Percentiles rank a stretch among this genome's conserved stretches.
Conservation (phyloP, 2,113 vertebrate species). For the Eupsittula cactorum region DNA sequence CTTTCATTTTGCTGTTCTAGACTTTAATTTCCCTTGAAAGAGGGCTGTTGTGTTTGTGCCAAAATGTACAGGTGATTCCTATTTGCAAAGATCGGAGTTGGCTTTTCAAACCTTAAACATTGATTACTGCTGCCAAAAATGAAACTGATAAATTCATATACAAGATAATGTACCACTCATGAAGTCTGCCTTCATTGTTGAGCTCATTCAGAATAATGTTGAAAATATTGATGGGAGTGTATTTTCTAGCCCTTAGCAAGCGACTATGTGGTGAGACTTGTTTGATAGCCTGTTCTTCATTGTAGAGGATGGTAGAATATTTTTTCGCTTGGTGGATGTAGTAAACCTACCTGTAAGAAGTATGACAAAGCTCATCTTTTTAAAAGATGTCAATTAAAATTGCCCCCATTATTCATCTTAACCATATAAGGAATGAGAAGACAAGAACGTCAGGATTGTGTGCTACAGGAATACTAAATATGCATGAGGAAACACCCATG, state of each 20-base stretch:
- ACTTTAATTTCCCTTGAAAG: background rate
- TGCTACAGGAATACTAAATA: background rate
- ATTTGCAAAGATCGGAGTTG: background rate
- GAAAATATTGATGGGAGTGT: background rate
- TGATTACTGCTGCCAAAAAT: background rate
- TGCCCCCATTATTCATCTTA: background rate
- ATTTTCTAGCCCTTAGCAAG: background rate
- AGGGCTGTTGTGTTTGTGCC: background rate
- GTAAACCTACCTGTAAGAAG: background rate
- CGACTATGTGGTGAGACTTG: background rate
- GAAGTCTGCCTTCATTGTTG: background rate
- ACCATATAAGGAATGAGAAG: background rate
- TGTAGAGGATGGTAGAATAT: background rate
- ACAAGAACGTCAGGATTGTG: background rate
- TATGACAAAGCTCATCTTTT: background rate
- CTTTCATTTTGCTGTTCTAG: background rate
- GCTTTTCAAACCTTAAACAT: background rate
- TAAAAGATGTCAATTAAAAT: background rate
- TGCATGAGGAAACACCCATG: background rate
- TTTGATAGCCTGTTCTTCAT: background rate
- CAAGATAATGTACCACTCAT: background rate
- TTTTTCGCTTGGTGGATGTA: background rate
- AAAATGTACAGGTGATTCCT: background rate
- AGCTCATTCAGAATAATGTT: background rate
- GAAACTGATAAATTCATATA: background rate